Conservation (phyloP, 2,113 vertebrate species). For the Colius striatus region DNA sequence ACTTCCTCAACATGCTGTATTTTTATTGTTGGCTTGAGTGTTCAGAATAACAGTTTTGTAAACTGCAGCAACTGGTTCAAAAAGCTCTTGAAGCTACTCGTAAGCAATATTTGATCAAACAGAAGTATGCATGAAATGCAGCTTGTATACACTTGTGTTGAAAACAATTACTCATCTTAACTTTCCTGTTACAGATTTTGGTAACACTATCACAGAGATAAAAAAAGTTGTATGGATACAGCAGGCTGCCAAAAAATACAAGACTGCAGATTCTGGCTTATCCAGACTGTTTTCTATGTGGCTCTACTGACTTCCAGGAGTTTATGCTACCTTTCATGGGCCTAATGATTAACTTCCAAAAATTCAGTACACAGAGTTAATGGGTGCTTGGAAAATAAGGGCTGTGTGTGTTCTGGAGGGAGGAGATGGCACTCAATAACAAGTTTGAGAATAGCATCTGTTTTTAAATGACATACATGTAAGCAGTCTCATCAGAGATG, state of each 20-base stretch:
- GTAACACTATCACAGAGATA: not conserved
- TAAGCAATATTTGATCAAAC: not conserved
- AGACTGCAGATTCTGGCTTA: not conserved
- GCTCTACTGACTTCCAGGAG: not conserved
- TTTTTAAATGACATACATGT: not conserved
- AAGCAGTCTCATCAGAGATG: not conserved
- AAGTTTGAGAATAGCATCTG: not conserved
- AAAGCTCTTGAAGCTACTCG: not conserved
- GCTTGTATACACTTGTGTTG: not conserved
- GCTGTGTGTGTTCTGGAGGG: not conserved
- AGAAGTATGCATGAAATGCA: not conserved
- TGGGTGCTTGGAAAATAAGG: not conserved
- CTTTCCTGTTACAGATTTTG: no score
- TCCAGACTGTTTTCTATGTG: not conserved
- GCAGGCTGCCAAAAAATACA: not conserved
- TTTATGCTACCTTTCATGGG: not conserved
- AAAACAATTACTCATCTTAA: not conserved
- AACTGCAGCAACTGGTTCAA: not conserved
- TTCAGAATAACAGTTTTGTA: not conserved
- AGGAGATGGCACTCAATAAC: not conserved
- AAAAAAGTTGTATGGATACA: not conserved
- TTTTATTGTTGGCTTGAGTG: not conserved
- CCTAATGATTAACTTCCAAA: not conserved
- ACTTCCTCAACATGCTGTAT: not conserved
- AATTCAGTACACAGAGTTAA: not conserved